Conservation (phyloP, 53 echinoderm and acorn worm species). For the Arbacia lixula region DNA sequence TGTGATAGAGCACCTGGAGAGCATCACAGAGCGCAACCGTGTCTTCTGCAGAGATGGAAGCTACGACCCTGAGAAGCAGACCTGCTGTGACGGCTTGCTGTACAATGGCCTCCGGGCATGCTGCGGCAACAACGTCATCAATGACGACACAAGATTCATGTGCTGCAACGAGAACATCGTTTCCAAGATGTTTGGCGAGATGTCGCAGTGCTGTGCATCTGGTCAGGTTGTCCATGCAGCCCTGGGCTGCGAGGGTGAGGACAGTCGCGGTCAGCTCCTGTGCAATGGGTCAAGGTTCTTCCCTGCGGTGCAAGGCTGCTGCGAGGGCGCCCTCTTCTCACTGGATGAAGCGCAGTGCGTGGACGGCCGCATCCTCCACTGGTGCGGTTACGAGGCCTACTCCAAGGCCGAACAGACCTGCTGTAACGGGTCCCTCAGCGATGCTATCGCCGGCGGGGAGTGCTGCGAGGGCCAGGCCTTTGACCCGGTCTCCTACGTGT, state of each 20-base stretch:
- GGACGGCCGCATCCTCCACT: slow-evolving; percentile 22
- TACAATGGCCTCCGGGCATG: slow-evolving; percentile 39
- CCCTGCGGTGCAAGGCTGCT: slow-evolving; percentile 48
- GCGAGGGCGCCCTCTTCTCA: not conserved
- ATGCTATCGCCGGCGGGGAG: slow-evolving; percentile 34
- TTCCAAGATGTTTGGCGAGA: not conserved
- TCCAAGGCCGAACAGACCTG: slow-evolving; percentile 61
- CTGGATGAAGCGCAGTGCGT: not conserved
- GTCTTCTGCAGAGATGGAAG: slow-evolving; percentile 14
- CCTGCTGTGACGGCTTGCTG: slow-evolving; percentile 55
- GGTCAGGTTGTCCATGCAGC: slow-evolving; percentile 12
- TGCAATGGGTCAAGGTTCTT: slow-evolving; percentile 60
- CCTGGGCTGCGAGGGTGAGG: not conserved
- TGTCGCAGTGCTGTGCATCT: slow-evolving; percentile 37
- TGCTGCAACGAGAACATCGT: slow-evolving; percentile 12
- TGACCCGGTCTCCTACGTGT: slow-evolving; percentile 57
- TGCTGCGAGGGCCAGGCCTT: slow-evolving; percentile 63
- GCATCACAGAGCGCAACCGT: not conserved
- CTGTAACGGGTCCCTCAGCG: slow-evolving; percentile 64
- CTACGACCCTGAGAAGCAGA: slow-evolving; percentile 20
- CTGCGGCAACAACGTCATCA: slow-evolving; percentile 30
- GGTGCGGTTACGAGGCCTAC: slow-evolving; percentile 44
- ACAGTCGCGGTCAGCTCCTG: not conserved
- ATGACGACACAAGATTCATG: not conserved
- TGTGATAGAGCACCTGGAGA: not conserved